Evolutionary conservation across 2,888 invertebrate genomes (phyloP).

Genomic region (Epinotia nisella): DNA sequence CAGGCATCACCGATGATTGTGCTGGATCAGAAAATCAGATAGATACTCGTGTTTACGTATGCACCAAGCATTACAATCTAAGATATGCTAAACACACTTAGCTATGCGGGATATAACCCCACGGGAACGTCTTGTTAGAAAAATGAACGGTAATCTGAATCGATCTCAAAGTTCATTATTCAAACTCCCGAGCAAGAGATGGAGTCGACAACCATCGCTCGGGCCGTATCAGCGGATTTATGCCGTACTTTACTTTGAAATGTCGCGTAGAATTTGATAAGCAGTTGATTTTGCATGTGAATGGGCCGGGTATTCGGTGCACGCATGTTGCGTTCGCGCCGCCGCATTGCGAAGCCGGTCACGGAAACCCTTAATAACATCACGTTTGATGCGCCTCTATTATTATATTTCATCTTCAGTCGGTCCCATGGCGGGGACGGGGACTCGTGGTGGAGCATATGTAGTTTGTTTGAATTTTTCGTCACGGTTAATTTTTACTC

Average conservation of each 20-base stretch:
- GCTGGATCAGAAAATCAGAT: not conserved
- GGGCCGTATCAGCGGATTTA: slow-evolving; percentile 59
- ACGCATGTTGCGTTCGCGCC: slow-evolving; percentile 75
- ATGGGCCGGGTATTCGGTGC: slow-evolving; percentile 72
- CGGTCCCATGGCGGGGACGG: slow-evolving; percentile 79
- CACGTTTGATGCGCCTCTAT: slow-evolving; percentile 85
- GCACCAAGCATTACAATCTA: not conserved
- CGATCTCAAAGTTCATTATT: slow-evolving; percentile 51
- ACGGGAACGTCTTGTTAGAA: slow-evolving; percentile 19
- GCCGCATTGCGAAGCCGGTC: slow-evolving; percentile 70
- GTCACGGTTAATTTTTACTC: slow-evolving; percentile 57
- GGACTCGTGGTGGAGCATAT: slow-evolving; percentile 65
- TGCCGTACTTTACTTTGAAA: slow-evolving; percentile 58
- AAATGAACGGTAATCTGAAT: slow-evolving; percentile 45
- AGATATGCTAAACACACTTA: not conserved
- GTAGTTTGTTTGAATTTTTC: slow-evolving; percentile 63
- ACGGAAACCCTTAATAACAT: slow-evolving; percentile 83
- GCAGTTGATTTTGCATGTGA: slow-evolving; percentile 78
- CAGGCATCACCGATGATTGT: slow-evolving; percentile 8
- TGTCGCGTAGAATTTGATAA: slow-evolving; percentile 64
- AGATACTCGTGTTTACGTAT: not conserved
- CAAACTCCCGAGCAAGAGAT: slow-evolving; percentile 51
- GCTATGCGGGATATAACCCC: slow-evolving; percentile 4
- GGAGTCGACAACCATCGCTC: slow-evolving; percentile 50
- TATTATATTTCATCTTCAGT: slow-evolving; percentile 83